Evolutionary conservation across 2,888 invertebrate genomes (phyloP).

Genomic region (Lasioglossum zephyrum): DNA sequence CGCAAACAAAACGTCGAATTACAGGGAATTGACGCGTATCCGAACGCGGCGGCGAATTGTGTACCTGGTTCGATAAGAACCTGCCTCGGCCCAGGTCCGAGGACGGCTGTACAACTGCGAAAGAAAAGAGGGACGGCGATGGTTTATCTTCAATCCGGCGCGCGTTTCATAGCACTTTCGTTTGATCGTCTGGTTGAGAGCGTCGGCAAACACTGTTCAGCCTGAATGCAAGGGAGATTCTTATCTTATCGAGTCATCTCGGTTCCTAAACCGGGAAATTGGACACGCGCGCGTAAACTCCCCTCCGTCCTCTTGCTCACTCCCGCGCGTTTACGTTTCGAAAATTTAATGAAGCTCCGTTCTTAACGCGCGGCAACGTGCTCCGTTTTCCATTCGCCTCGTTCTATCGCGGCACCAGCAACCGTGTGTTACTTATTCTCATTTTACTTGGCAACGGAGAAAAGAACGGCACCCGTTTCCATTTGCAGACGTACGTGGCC

Average conservation of each 20-base stretch:
- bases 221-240: conserved; percentile 40
- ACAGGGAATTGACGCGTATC: not conserved
- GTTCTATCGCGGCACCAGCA: not conserved
- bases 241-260: conserved; percentile 58
- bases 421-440: not conserved
- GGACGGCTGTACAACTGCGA: not conserved
- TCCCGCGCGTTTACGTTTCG: not conserved
- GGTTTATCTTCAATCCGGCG: conserved; percentile 45
- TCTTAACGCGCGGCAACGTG: not conserved
- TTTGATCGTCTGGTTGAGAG: conserved; percentile 37
- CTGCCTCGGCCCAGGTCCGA: not conserved
- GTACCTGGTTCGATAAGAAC: not conserved
- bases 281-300: conserved; percentile 38
- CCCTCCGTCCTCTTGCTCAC: conserved; percentile 13
- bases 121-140: conserved; percentile 11
- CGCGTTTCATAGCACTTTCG: conserved; percentile 38
- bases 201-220: conserved; percentile 57
- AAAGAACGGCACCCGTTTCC: not conserved
- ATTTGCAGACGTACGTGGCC: conserved; percentile 6
- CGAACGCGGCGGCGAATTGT: not conserved
- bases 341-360: conserved; percentile 7
- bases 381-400: not conserved
- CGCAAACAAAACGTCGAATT: conserved; percentile 1
- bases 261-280: conserved; percentile 49
- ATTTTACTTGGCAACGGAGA: not conserved